Evolutionary conservation across 2,888 invertebrate species (phyloP).

Genomic region (Parthenolecanium corni): DNA sequence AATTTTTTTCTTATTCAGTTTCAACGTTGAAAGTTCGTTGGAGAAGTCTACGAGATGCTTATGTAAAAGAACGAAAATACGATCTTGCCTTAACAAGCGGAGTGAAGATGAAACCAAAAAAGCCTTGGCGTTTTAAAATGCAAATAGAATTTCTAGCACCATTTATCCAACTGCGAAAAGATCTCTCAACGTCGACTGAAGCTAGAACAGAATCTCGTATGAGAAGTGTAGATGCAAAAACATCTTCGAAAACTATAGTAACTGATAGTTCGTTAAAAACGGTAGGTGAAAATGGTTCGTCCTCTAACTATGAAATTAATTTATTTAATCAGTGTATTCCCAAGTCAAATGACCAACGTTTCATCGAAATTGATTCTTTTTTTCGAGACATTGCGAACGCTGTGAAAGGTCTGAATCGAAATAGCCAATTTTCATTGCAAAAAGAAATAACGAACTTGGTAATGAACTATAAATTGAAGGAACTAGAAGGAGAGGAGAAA

Average conservation of each 20-base stretch:
- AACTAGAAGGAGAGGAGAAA: conserved; percentile 9
- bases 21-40: conserved; percentile 11
- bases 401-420: conserved; percentile 4
- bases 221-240: neutral
- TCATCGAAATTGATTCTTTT: conserved; percentile 10
- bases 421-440: conserved; percentile 7
- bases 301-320: neutral
- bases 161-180: conserved; percentile 12
- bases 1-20: neutral
- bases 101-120: conserved; percentile 1
- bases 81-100: neutral
- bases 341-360: neutral
- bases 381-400: conserved; percentile 15
- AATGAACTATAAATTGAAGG: conserved; percentile 17
- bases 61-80: conserved; percentile 16
- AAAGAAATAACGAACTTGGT: conserved; percentile 8
- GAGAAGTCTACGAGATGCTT: conserved; percentile 14
- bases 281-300: neutral
- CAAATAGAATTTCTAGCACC: conserved; percentile 19
- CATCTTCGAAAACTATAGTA: too few species aligned
- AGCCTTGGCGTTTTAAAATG: conserved; percentile 10
- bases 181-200: neutral
- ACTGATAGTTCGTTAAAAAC: neutral
- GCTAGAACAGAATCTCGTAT: neutral
- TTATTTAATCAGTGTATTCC: neutral